A percentile compares a stretch with the other conserved stretches of the same genome.
phyloP scores from a whole-genome alignment of 2,113 vertebrate species.

The Pagrus major region DNA sequence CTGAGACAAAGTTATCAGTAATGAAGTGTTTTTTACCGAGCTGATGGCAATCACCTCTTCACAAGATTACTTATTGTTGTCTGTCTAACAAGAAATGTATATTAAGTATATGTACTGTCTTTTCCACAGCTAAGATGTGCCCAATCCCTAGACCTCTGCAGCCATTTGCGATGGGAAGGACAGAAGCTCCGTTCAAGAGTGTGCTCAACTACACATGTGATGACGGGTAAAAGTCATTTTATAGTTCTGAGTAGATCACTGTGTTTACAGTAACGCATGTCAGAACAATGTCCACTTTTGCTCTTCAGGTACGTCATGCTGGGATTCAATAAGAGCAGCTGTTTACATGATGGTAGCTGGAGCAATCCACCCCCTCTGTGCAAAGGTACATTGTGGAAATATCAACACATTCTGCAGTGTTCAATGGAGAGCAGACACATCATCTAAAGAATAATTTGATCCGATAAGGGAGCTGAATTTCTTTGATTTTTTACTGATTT shows the following conservation, averaged over 20 bases:
- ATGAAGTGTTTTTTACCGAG: neutral
- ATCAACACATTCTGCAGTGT: neutral
- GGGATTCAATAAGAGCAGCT: slow-evolving; percentile 84
- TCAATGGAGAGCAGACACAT: neutral
- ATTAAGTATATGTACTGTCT: neutral
- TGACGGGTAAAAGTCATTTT: slow-evolving; percentile 80
- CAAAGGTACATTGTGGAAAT: slow-evolving; percentile 78
- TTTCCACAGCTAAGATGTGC: slow-evolving; percentile 85
- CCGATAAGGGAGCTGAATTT: neutral
- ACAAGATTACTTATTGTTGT: neutral
- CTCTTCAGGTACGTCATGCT: slow-evolving; percentile 85
- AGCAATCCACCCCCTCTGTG: slow-evolving; percentile 83
- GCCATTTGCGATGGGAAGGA: slow-evolving; percentile 78
- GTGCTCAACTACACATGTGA: slow-evolving; percentile 85
- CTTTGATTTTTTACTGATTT: too few species aligned
- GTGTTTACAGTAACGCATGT: neutral
- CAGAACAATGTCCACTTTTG: neutral
- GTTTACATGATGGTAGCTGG: slow-evolving; percentile 87
- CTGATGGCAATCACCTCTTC: neutral
- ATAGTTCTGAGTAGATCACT: neutral
- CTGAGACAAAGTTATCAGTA: neutral
- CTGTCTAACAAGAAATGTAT: neutral
- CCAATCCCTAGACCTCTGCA: slow-evolving; percentile 80
- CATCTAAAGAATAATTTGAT: neutral
- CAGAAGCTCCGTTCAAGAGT: slow-evolving; percentile 83